Evolutionary conservation across 1,140 invertebrate genomes (phyloP).

Genomic region (Luehdorfia chinensis): DNA sequence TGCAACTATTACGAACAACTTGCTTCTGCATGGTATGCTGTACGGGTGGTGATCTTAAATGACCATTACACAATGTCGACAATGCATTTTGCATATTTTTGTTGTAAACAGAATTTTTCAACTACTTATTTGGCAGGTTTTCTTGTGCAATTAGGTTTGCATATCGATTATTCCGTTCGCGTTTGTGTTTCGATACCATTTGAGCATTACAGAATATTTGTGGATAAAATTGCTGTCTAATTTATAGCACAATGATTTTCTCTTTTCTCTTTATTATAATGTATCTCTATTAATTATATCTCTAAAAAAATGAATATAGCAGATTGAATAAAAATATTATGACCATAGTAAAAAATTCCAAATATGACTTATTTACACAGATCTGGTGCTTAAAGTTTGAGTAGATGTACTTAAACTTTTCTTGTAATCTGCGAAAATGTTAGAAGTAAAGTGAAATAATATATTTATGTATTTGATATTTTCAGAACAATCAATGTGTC

Average conservation of each 20-base stretch:
- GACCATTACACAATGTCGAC: neutral
- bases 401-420: too few species aligned
- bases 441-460: too few species aligned
- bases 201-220: too few species aligned
- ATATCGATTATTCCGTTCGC: conserved; percentile 14
- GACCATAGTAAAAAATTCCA: too few species aligned
- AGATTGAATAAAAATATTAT: too few species aligned
- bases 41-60: conserved; percentile 7
- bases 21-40: neutral
- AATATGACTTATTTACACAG: too few species aligned
- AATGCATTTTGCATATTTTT: conserved; percentile 13
- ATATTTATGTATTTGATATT: too few species aligned
- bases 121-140: neutral
- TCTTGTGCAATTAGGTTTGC: conserved; percentile 7
- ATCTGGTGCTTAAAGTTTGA: too few species aligned
- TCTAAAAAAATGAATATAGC: neutral
- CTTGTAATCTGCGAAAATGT: too few species aligned
- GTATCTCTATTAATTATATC: neutral
- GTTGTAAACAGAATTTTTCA: conserved; percentile 2
- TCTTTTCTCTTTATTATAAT: too few species aligned
- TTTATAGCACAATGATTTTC: too few species aligned
- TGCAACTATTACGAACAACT: neutral
- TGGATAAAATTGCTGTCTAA: neutral
- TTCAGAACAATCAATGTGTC: too few species aligned
- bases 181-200: neutral